Conservation (phyloP, 2,888 invertebrate genomes). For the Plagodis dolabraria region DNA sequence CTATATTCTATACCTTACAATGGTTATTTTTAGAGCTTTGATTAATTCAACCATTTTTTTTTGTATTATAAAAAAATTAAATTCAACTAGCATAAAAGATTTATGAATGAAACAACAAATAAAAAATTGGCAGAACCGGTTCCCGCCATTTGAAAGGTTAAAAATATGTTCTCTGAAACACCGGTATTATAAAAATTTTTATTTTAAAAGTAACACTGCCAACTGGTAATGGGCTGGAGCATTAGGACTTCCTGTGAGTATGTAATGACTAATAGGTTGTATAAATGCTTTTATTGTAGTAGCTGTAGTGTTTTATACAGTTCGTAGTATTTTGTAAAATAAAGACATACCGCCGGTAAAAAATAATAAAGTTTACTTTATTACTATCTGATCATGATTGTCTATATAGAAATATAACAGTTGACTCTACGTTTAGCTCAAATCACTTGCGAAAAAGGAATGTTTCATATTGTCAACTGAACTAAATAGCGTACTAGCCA, state of each 20-base stretch:
- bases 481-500: neutral
- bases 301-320: no score
- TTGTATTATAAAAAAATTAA: no score
- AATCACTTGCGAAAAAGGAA: neutral
- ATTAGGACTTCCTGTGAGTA: no score
- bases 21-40: no score
- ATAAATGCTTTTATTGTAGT: no score
- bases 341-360: no score
- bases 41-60: no score
- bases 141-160: neutral
- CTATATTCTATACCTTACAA: conserved; percentile 21
- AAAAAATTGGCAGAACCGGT: neutral
- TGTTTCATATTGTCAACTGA: neutral
- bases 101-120: neutral
- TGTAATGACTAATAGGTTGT: no score
- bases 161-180: neutral
- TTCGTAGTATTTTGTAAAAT: no score
- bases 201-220: no score
- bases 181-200: neutral
- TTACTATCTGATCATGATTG: neutral
- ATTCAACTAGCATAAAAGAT: neutral
- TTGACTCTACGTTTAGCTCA: neutral
- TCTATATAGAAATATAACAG: conserved; percentile 1
- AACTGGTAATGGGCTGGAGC: no score
- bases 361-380: neutral